Evolutionary conservation across 2,888 invertebrate genomes (phyloP).

Genomic region (Hemistola chrysoprasaria): DNA sequence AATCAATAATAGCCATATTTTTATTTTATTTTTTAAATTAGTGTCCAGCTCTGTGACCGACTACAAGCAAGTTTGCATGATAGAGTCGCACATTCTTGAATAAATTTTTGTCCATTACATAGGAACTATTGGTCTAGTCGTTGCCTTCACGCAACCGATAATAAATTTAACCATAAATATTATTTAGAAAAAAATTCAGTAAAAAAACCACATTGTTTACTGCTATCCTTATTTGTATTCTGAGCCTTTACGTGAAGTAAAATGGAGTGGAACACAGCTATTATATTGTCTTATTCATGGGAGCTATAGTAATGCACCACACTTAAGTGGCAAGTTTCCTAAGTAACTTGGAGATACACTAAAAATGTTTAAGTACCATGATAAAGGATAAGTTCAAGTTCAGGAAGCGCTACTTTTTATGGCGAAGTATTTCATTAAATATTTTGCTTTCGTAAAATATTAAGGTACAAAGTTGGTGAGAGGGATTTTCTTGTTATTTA

Average conservation of each 20-base stretch:
- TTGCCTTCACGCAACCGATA: too few species aligned
- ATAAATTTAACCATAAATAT: too few species aligned
- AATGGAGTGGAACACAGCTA: slow-evolving; percentile 9
- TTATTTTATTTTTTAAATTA: too few species aligned
- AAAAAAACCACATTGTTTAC: too few species aligned
- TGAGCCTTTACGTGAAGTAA: slow-evolving; percentile 14
- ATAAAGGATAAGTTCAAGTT: slow-evolving; percentile 20
- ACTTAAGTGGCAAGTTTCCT: slow-evolving; percentile 38
- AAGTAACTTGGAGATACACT: slow-evolving; percentile 27
- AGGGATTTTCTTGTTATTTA: slow-evolving; percentile 19
- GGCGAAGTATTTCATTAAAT: slow-evolving; percentile 20
- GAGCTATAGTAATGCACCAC: slow-evolving; percentile 28
- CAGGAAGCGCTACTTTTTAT: slow-evolving; percentile 18
- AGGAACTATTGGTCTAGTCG: too few species aligned
- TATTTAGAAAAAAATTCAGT: too few species aligned
- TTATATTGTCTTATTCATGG: slow-evolving; percentile 27
- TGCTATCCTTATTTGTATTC: slow-evolving; percentile 10
- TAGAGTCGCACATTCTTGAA: too few species aligned
- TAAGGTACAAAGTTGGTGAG: slow-evolving; percentile 14
- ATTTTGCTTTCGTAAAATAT: slow-evolving; percentile 20
- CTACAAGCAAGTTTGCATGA: too few species aligned
- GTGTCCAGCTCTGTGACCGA: too few species aligned
- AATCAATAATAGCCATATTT: too few species aligned
- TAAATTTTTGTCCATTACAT: too few species aligned
- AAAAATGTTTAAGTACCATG: slow-evolving; percentile 26